These are phyloP conservation scores for Platysternon megacephalum DNA, from an alignment of 2,113 vertebrate species.

Conservation along the genomic window DNA sequence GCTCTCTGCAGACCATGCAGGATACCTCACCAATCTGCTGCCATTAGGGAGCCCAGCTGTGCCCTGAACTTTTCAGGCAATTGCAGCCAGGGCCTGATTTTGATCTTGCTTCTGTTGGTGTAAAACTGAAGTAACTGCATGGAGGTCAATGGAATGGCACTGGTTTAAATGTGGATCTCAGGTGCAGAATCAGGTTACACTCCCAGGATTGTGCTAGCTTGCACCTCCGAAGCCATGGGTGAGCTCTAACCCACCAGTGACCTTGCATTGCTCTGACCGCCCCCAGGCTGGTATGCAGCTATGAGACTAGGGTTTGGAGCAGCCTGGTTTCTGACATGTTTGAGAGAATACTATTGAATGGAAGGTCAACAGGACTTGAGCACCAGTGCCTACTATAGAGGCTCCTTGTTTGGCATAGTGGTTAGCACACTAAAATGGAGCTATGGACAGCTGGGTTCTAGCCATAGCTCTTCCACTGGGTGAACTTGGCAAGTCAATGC, in stretches of 20 bases:
- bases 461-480: background rate
- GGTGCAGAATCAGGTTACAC: background rate
- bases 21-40: background rate
- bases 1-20: fast-evolving
- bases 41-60: background rate
- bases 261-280: background rate
- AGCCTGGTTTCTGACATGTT: background rate
- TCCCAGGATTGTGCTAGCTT: background rate
- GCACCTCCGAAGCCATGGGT: background rate
- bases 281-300: no score
- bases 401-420: background rate
- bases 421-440: background rate
- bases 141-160: background rate
- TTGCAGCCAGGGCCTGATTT: background rate
- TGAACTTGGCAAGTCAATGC: background rate
- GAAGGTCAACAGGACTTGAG: background rate
- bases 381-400: background rate
- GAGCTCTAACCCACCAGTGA: background rate
- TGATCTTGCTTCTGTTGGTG: background rate
- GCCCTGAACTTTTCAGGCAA: background rate
- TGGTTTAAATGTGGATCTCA: background rate
- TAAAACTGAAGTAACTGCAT: background rate
- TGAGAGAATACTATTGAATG: background rate
- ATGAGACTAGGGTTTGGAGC: background rate
- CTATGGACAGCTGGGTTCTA: background rate